Evolutionary conservation across 2,888 invertebrate genomes (phyloP).

Genomic region (Tanaodytes sp.): DNA sequence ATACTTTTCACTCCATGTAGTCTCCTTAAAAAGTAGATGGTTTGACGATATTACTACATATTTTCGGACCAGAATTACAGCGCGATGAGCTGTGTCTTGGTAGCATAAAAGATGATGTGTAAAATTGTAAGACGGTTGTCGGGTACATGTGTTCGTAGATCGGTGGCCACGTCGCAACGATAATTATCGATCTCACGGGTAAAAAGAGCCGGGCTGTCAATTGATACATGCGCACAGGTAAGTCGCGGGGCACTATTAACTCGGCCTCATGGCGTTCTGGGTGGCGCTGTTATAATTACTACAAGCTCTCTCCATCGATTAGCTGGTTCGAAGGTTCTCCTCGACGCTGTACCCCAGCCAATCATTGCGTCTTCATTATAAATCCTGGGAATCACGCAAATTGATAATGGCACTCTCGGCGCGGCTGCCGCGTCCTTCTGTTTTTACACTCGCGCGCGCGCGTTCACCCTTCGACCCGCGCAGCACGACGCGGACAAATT

Average conservation of each 20-base stretch:
- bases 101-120: conserved; percentile 42
- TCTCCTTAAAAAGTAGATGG: background rate
- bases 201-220: conserved; percentile 51
- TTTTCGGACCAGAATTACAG: background rate
- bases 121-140: conserved; percentile 35
- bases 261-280: conserved; percentile 59
- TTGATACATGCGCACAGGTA: conserved; percentile 57
- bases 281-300: conserved; percentile 65
- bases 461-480: conserved; percentile 66
- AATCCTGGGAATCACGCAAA: conserved; percentile 69
- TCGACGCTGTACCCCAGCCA: conserved; percentile 41
- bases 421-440: conserved; percentile 59
- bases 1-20: background rate
- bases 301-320: conserved; percentile 59
- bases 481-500: conserved; percentile 65
- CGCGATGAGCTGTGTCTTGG: too few species aligned
- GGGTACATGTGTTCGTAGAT: too few species aligned
- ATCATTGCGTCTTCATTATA: conserved; percentile 70
- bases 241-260: conserved; percentile 43
- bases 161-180: conserved; percentile 27
- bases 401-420: conserved; percentile 68
- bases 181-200: conserved; percentile 51
- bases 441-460: conserved; percentile 54
- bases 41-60: too few species aligned
- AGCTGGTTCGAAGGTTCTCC: conserved; percentile 37